Evolutionary conservation across 2,888 invertebrate genomes (phyloP).

Genomic region (Anthrax anthrax): DNA sequence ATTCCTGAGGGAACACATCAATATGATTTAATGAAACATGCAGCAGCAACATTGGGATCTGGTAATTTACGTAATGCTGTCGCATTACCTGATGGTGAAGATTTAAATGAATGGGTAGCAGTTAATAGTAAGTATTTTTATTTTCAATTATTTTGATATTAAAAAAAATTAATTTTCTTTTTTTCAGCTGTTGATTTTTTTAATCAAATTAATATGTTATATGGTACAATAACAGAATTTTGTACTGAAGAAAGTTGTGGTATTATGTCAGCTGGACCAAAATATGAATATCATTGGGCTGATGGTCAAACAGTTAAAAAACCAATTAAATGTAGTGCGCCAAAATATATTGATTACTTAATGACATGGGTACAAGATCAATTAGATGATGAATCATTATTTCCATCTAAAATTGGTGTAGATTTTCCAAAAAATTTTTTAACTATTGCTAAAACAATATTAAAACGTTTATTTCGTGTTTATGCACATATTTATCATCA

Average conservation of each 20-base stretch:
- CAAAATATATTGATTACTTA: slow-evolving; percentile 97
- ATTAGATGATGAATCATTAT: slow-evolving; percentile 93
- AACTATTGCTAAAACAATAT: slow-evolving; percentile 91
- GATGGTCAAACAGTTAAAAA: slow-evolving; percentile 97
- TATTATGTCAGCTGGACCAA: slow-evolving; percentile 98
- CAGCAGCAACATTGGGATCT: slow-evolving; percentile 95
- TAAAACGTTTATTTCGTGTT: slow-evolving; percentile 94
- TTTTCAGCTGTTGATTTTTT: slow-evolving; percentile 92
- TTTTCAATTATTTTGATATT: too few species aligned
- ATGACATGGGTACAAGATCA: slow-evolving; percentile 99
- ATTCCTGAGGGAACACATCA: slow-evolving; percentile 98
- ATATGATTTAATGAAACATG: slow-evolving; percentile 98
- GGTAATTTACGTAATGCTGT: slow-evolving; percentile 94
- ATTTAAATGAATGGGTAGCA: slow-evolving; percentile 99
- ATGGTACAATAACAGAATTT: slow-evolving; percentile 99
- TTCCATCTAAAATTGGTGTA: slow-evolving; percentile 97
- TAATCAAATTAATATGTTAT: slow-evolving; percentile 99
- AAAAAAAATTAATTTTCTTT: too few species aligned
- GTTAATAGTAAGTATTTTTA: slow-evolving; percentile 93
- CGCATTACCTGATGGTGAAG: slow-evolving; percentile 95
- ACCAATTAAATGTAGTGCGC: slow-evolving; percentile 97
- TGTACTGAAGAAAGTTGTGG: slow-evolving; percentile 95
- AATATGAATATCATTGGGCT: slow-evolving; percentile 99
- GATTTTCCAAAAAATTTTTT: slow-evolving; percentile 97
- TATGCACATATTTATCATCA: slow-evolving; percentile 99